Evolutionary conservation across 2,888 invertebrate species (phyloP).

Genomic region (Parnassius glacialis): DNA sequence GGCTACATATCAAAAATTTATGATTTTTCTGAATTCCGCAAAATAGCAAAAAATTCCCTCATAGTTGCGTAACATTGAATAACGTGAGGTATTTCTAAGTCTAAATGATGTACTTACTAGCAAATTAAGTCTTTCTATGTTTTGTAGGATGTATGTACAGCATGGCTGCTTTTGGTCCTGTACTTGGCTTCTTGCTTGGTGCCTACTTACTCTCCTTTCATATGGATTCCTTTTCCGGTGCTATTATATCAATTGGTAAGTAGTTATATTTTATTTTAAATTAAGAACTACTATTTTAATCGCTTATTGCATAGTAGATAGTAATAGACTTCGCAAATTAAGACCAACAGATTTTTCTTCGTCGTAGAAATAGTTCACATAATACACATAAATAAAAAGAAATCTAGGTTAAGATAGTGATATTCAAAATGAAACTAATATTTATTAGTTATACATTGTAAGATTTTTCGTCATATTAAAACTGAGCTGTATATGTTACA

Average conservation of each 20-base stretch:
- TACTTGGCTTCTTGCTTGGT: constrained; percentile 94
- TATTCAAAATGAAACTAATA: no score
- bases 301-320: not conserved
- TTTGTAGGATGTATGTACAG: constrained; percentile 94
- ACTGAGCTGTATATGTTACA: no score
- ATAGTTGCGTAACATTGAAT: not conserved
- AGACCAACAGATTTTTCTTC: no score
- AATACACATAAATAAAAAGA: no score
- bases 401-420: no score
- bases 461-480: no score
- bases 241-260: constrained; percentile 87
- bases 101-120: not conserved
- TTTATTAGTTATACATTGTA: no score
- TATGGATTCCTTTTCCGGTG: constrained; percentile 91
- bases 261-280: constrained; percentile 1
- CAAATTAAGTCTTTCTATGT: constrained; percentile 9
- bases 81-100: not conserved
- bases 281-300: not conserved
- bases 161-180: constrained; percentile 98
- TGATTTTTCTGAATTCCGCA: no score
- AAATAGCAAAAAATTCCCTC: not conserved
- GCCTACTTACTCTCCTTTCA: constrained; percentile 95
- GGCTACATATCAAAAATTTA: no score
- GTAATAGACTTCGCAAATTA: not conserved
- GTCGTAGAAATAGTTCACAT: no score